Evolutionary conservation across 2,797 vertebrate species (phyloP).

Genomic region (Myotis vivesi): DNA sequence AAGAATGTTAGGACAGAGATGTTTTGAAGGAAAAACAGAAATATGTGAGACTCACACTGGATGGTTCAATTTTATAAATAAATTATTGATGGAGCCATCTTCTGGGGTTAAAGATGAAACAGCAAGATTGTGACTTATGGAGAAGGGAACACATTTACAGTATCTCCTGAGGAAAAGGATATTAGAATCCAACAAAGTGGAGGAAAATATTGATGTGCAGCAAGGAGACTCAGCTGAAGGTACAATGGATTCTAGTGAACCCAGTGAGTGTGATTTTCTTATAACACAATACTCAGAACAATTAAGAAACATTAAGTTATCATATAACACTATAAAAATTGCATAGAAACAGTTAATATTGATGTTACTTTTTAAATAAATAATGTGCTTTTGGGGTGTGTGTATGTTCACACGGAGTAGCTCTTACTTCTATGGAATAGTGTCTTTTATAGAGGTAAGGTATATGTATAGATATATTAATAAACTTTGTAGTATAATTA

Average conservation of each 20-base stretch:
- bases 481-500: neutral
- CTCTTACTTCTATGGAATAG: neutral
- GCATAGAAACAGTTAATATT: neutral
- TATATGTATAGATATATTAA: neutral
- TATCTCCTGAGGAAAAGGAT: neutral
- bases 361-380: neutral
- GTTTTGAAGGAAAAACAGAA: neutral
- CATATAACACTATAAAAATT: neutral
- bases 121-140: neutral
- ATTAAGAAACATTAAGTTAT: neutral
- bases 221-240: neutral
- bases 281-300: neutral
- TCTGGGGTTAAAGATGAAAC: slow-evolving; percentile 16
- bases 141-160: neutral
- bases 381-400: neutral
- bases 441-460: neutral
- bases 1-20: neutral
- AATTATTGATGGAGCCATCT: neutral
- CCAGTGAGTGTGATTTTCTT: neutral
- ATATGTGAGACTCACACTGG: neutral
- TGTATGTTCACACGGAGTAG: neutral
- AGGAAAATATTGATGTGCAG: neutral
- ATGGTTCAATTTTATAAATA: neutral
- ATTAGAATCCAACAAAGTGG: neutral
- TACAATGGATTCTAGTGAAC: neutral